phyloP scores from a whole-genome alignment of 2,113 vertebrate genomes.

The Procavia capensis region DNA sequence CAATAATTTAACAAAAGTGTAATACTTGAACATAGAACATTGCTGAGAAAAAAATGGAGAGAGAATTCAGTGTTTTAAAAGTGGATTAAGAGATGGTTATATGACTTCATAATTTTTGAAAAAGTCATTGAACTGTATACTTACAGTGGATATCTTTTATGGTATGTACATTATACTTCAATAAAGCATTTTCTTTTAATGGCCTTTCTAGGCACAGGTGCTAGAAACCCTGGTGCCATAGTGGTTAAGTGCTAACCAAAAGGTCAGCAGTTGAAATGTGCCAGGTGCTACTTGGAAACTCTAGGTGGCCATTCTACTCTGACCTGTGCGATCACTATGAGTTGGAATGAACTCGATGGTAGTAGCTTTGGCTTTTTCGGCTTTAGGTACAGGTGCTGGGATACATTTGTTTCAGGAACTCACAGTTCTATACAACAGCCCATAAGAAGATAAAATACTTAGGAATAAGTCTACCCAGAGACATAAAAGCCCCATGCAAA shows the following conservation, averaged over 20 bases:
- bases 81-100: not conserved
- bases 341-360: too few species aligned
- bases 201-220: not conserved
- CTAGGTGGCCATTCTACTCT: too few species aligned
- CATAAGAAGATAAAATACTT: too few species aligned
- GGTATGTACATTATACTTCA: not conserved
- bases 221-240: too few species aligned
- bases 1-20: not conserved
- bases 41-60: not conserved
- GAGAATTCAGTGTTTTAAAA: constrained; percentile 2
- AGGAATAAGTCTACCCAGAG: too few species aligned
- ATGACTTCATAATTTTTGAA: constrained; percentile 7
- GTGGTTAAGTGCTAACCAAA: too few species aligned
- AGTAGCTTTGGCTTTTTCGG: too few species aligned
- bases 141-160: not conserved
- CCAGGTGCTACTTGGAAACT: too few species aligned
- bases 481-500: too few species aligned
- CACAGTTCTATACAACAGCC: too few species aligned
- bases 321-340: too few species aligned
- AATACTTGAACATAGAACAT: not conserved
- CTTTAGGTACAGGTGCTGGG: not conserved
- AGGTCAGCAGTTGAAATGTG: too few species aligned
- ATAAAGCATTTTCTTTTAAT: not conserved
- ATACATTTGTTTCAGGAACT: not conserved
- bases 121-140: not conserved